phyloP scores from a whole-genome alignment of 2,113 vertebrate genomes.

The Oxyura jamaicensis region DNA sequence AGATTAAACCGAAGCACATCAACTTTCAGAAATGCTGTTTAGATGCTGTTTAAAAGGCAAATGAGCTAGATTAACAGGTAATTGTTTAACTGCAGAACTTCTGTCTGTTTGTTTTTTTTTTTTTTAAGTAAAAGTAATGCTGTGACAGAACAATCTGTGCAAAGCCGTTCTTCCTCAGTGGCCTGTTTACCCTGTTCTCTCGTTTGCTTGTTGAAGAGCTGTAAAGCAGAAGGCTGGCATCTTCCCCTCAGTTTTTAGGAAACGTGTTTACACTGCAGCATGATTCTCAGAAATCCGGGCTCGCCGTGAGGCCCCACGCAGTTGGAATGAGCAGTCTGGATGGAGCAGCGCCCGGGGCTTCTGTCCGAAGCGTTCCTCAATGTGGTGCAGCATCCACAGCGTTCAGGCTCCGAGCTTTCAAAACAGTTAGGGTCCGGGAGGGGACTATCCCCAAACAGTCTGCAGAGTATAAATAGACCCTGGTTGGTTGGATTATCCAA shows the following conservation, averaged over 20 bases:
- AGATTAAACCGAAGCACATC: not conserved
- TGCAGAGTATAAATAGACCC: not conserved
- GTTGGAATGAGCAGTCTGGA: not conserved
- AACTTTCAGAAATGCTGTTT: not conserved
- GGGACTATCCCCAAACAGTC: not conserved
- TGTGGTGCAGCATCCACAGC: not conserved
- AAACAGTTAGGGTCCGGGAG: not conserved
- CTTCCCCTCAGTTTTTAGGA: not conserved
- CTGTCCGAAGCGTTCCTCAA: rapidly evolving
- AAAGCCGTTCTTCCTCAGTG: not conserved
- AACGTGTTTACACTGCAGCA: not conserved
- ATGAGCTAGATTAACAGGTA: not conserved
- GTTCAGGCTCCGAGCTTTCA: not conserved
- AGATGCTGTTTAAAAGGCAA: not conserved
- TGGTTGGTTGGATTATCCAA: not conserved
- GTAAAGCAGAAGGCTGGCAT: not conserved
- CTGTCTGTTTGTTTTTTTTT: not conserved
- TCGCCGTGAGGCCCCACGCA: not conserved
- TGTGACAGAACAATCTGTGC: not conserved
- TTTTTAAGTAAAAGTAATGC: not conserved
- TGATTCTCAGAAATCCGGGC: not conserved
- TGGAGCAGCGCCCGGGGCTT: rapidly evolving
- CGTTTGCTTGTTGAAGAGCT: not conserved
- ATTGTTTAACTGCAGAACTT: not conserved
- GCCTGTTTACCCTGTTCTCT: rapidly evolving